These are phyloP conservation scores for Acleris laterana DNA, from an alignment of 2,888 invertebrate genomes.

Conservation along the genomic window DNA sequence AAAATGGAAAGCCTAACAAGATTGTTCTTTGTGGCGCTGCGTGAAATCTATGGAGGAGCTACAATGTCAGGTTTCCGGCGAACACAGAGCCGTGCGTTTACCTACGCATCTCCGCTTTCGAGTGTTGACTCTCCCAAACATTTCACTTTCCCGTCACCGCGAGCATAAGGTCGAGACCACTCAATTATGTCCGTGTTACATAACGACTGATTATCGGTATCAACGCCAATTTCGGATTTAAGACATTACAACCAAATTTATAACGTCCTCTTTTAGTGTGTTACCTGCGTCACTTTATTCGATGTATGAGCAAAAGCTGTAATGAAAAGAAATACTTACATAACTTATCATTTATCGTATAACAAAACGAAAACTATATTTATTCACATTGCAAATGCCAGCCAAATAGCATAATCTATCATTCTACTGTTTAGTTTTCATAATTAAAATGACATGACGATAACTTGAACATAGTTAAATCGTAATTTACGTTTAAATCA, in stretches of 20 bases:
- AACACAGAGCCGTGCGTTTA: conserved; percentile 50
- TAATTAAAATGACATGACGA: conserved; percentile 7
- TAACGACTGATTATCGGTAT: conserved; percentile 41
- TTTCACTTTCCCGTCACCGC: conserved; percentile 60
- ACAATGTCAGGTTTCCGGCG: conserved; percentile 38
- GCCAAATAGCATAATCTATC: conserved; percentile 31
- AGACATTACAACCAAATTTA: conserved; percentile 7
- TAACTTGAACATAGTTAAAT: neutral
- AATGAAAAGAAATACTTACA: conserved; percentile 11
- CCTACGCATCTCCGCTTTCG: conserved; percentile 57
- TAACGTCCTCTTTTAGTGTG: conserved; percentile 1
- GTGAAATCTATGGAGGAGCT: conserved; percentile 16
- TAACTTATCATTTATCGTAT: neutral
- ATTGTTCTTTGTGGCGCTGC: conserved; percentile 11
- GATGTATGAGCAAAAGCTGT: neutral
- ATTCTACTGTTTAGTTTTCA: conserved; percentile 22
- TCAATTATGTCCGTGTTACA: conserved; percentile 53
- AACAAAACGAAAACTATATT: conserved; percentile 8
- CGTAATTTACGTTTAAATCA: neutral
- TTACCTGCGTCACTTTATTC: conserved; percentile 9
- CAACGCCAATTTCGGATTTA: conserved; percentile 19
- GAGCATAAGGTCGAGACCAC: conserved; percentile 48
- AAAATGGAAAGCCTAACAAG: conserved; percentile 1
- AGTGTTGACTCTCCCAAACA: conserved; percentile 58
- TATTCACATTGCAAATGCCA: conserved; percentile 14